These are phyloP conservation scores for Anastrepha obliqua DNA, from an alignment of 1,140 invertebrate species.

Conservation along the genomic window DNA sequence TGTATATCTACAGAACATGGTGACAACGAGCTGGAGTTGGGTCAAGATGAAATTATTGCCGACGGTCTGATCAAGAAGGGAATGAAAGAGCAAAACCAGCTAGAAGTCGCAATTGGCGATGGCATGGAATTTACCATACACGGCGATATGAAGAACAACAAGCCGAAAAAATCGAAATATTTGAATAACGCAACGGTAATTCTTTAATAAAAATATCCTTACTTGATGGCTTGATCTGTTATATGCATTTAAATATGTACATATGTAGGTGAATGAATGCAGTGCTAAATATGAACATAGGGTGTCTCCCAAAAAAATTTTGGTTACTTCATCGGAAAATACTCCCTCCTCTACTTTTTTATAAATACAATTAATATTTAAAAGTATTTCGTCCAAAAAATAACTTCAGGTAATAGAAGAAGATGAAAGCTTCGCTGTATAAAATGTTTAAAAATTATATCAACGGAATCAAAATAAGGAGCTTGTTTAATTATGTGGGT, in stretches of 20 bases:
- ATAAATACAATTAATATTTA: too few species aligned
- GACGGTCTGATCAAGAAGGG: slow-evolving; percentile 89
- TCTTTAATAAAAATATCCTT: not conserved
- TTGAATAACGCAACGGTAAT: slow-evolving; percentile 83
- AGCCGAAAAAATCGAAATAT: slow-evolving; percentile 82
- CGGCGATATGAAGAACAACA: slow-evolving; percentile 85
- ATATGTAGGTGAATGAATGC: not conserved
- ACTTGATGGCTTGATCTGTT: too few species aligned
- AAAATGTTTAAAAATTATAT: too few species aligned
- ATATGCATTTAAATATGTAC: slow-evolving; percentile 56
- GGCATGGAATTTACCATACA: slow-evolving; percentile 94
- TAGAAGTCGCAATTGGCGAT: slow-evolving; percentile 92
- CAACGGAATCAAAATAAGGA: too few species aligned
- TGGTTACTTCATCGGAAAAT: too few species aligned
- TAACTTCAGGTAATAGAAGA: too few species aligned
- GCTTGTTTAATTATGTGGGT: too few species aligned
- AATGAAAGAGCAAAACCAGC: slow-evolving; percentile 90
- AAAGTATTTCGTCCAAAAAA: too few species aligned
- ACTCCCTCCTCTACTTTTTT: too few species aligned
- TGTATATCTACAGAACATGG: slow-evolving; percentile 80
- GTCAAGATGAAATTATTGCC: slow-evolving; percentile 85
- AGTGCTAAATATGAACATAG: too few species aligned
- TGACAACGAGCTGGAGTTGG: slow-evolving; percentile 80
- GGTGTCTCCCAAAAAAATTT: too few species aligned
- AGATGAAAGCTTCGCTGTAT: too few species aligned